phyloP scores from a whole-genome alignment of 2,797 vertebrate genomes.

The Sebastolobus alascanus region DNA sequence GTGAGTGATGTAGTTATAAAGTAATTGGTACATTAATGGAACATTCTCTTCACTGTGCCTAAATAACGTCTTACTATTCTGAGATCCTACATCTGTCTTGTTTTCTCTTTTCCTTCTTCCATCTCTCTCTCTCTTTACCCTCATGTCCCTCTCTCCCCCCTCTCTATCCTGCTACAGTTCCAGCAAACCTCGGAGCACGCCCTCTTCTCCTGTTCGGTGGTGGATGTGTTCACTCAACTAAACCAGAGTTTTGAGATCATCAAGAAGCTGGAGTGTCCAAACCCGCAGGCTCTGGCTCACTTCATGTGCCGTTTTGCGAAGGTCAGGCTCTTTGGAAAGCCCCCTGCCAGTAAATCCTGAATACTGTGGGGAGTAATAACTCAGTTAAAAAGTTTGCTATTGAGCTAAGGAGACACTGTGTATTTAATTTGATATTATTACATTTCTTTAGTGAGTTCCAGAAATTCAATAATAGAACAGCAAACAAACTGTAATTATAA shows the following conservation, averaged over 20 bases:
- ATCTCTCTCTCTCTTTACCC: background rate
- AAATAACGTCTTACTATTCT: background rate
- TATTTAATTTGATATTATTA: constrained; percentile 22
- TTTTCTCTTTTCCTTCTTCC: background rate
- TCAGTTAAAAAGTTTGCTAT: constrained; percentile 53
- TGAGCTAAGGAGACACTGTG: constrained; percentile 35
- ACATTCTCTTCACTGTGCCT: background rate
- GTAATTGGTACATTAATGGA: constrained; percentile 13
- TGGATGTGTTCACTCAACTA: constrained; percentile 98
- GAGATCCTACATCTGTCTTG: constrained; percentile 4
- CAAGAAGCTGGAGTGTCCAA: constrained; percentile 98
- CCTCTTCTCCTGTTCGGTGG: constrained; percentile 98
- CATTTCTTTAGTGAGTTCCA: background rate
- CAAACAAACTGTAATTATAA: constrained; percentile 43
- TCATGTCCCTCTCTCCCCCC: background rate
- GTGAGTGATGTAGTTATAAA: constrained; percentile 5
- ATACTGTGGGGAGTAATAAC: constrained; percentile 28
- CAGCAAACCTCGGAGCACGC: constrained; percentile 98
- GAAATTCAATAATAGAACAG: constrained; percentile 26
- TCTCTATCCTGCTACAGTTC: constrained; percentile 85
- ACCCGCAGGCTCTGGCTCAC: constrained; percentile 97
- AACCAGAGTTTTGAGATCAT: constrained; percentile 99
- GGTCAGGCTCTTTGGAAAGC: constrained; percentile 81
- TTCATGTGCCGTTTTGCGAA: constrained; percentile 99
- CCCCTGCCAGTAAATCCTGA: constrained; percentile 11